phyloP scores from a whole-genome alignment of 53 echinoderm and acorn worm genomes.

The Glandiceps talaboti region DNA sequence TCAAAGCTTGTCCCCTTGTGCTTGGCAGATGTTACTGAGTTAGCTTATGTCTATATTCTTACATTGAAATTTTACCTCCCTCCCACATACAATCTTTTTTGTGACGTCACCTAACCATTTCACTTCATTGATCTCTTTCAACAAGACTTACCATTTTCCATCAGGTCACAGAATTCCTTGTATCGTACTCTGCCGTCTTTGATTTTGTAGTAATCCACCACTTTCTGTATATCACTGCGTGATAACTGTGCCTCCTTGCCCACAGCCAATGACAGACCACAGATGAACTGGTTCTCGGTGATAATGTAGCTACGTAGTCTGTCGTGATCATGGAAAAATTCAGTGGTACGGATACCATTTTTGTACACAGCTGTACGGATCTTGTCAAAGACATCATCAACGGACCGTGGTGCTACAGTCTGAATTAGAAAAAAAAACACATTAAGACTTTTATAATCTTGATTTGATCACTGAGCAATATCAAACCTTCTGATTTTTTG shows the following conservation, averaged over 20 bases:
- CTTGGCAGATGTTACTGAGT: too few relatives aligned
- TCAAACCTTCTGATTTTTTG: too few relatives aligned
- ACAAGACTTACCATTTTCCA: slow-evolving; percentile 94
- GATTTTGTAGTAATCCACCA: slow-evolving; percentile 66
- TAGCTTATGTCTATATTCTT: too few relatives aligned
- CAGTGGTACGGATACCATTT: slow-evolving; percentile 86
- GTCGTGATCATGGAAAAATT: slow-evolving; percentile 97
- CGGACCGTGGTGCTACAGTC: slow-evolving; percentile 34
- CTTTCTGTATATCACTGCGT: slow-evolving; percentile 69
- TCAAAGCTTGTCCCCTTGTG: too few relatives aligned
- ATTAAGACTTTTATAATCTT: too few relatives aligned
- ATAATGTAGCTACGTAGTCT: slow-evolving; percentile 86
- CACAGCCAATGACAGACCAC: slow-evolving; percentile 78
- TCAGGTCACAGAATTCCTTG: slow-evolving; percentile 86
- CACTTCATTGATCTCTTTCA: too few relatives aligned
- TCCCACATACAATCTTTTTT: too few relatives aligned
- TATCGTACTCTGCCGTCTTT: slow-evolving; percentile 73
- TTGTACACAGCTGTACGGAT: slow-evolving; percentile 91
- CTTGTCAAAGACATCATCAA: slow-evolving; percentile 63
- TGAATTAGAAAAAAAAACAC: too few relatives aligned
- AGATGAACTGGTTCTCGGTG: slow-evolving; percentile 97
- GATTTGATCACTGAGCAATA: too few relatives aligned
- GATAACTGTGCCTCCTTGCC: slow-evolving; percentile 66
- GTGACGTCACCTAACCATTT: too few relatives aligned
- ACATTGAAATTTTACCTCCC: too few relatives aligned